A percentile compares a stretch with the other conserved stretches of the same genome.
phyloP scores from a whole-genome alignment of 2,888 invertebrate species.

The Pristionchus exspectatus region DNA sequence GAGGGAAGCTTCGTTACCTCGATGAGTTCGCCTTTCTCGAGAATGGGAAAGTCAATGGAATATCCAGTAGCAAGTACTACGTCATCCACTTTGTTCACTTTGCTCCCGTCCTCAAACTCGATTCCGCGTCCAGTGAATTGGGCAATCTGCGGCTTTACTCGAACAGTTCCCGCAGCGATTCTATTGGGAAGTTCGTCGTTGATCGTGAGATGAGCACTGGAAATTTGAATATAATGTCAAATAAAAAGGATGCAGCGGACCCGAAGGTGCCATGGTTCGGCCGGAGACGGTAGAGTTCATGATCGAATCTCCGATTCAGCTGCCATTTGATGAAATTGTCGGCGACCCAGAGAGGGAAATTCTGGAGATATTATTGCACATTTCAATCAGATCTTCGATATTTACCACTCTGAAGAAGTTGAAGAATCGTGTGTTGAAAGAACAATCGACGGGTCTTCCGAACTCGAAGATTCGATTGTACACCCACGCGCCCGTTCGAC shows the following conservation, averaged over 20 bases:
- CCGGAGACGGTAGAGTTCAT: conserved; percentile 79
- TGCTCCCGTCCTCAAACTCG: conserved; percentile 70
- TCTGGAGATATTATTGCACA: too few relatives aligned
- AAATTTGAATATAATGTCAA: conserved; percentile 41
- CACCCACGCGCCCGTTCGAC: conserved; percentile 81
- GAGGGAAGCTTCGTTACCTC: conserved; percentile 56
- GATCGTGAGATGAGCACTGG: conserved; percentile 75
- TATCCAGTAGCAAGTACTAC: conserved; percentile 80
- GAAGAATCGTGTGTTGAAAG: conserved; percentile 62
- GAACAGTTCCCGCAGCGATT: conserved; percentile 78
- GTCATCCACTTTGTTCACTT: conserved; percentile 57
- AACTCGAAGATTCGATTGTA: conserved; percentile 80
- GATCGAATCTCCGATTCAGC: conserved; percentile 71
- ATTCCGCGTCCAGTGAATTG: conserved; percentile 67
- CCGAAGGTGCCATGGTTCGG: conserved; percentile 77
- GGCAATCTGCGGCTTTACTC: conserved; percentile 69
- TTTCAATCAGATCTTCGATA: too few relatives aligned
- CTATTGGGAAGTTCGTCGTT: conserved; percentile 81
- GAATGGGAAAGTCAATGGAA: conserved; percentile 79
- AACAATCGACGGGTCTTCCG: conserved; percentile 68
- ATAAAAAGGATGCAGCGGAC: too few relatives aligned
- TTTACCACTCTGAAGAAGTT: neutral
- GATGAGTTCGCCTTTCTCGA: conserved; percentile 75
- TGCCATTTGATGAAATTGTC: neutral
- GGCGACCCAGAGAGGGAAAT: neutral